Percentiles rank a stretch among this genome's conserved stretches.
phyloP scores from a whole-genome alignment of 2,797 vertebrate species.

The Setipinna tenuifilis region DNA sequence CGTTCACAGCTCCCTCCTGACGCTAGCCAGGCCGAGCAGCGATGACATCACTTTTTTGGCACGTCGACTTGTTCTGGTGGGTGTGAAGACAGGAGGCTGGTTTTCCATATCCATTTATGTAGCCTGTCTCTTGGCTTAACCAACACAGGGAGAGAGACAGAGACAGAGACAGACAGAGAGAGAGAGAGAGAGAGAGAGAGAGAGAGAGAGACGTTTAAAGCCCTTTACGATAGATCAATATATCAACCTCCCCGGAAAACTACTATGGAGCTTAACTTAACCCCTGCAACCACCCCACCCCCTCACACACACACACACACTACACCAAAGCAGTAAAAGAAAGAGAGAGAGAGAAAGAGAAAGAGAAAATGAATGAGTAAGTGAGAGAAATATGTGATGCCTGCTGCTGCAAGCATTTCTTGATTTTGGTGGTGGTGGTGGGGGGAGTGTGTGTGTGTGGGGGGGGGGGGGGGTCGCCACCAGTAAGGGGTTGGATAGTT shows the following conservation, averaged over 20 bases:
- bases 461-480: too few species aligned
- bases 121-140: not conserved
- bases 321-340: too few species aligned
- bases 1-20: not conserved
- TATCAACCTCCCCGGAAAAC: too few species aligned
- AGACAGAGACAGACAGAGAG: not conserved
- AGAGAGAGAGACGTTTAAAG: too few species aligned
- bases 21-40: constrained; percentile 5
- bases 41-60: constrained; percentile 20
- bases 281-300: too few species aligned
- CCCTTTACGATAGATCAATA: too few species aligned
- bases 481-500: not conserved
- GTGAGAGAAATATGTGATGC: not conserved
- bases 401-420: not conserved
- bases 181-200: too few species aligned
- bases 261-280: too few species aligned
- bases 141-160: not conserved
- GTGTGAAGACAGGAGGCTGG: constrained; percentile 4
- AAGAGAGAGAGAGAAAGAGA: not conserved
- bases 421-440: not conserved
- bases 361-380: not conserved
- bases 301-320: too few species aligned
- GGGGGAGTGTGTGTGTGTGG: too few species aligned
- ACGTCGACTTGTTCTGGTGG: constrained; percentile 15
- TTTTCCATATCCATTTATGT: constrained; percentile 19